A percentile compares a stretch with the other conserved stretches of the same genome.
These are phyloP conservation scores for Conomelus anceps DNA, from an alignment of 2,888 invertebrate species.

Conservation along the genomic window DNA sequence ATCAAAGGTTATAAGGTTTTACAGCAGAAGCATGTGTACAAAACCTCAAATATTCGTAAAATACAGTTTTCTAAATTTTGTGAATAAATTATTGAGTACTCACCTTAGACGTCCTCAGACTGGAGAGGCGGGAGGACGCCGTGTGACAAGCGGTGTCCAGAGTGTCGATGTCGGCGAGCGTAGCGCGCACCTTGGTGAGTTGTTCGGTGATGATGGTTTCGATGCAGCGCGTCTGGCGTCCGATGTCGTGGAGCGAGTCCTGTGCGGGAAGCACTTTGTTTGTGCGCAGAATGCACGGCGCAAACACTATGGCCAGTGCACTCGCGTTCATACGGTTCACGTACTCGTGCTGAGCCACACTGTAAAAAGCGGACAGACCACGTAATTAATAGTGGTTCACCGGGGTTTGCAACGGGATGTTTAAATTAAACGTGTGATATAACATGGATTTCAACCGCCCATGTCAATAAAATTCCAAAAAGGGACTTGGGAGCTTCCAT, in stretches of 20 bases:
- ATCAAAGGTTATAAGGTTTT: neutral
- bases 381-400: neutral
- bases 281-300: conserved; percentile 86
- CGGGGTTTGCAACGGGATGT: neutral
- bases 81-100: neutral
- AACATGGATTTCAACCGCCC: no score
- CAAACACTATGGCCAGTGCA: conserved; percentile 88
- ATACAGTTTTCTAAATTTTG: neutral
- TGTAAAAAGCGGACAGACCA: conserved; percentile 31
- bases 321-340: conserved; percentile 89
- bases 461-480: no score
- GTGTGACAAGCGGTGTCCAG: conserved; percentile 80
- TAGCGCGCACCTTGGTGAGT: conserved; percentile 72
- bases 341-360: conserved; percentile 78
- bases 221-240: conserved; percentile 81
- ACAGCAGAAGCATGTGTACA: neutral
- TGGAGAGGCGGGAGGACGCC: conserved; percentile 71
- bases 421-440: no score
- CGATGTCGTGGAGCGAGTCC: conserved; percentile 84
- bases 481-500: no score
- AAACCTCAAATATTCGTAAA: no score
- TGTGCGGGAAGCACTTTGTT: conserved; percentile 83
- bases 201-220: conserved; percentile 87
- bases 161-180: conserved; percentile 83
- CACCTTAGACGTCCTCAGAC: conserved; percentile 66